A percentile compares a stretch with the other conserved stretches of the same genome.
phyloP scores from a whole-genome alignment of 1,140 invertebrate genomes.

The Pantala flavescens region DNA sequence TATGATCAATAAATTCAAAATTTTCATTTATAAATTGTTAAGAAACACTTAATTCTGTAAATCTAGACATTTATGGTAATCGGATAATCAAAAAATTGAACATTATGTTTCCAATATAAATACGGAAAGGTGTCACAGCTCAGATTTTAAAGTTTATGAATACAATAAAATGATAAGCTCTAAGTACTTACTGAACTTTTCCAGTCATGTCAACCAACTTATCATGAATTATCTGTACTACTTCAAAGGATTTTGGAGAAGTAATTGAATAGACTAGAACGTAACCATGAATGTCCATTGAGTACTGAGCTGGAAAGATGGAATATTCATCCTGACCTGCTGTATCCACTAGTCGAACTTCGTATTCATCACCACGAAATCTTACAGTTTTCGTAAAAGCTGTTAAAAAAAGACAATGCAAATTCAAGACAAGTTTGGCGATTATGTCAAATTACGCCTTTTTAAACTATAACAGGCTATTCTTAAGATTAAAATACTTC shows the following conservation, averaged over 20 bases:
- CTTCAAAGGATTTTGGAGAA: conserved; percentile 92
- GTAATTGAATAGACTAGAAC: conserved; percentile 96
- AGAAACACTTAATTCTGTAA: too few relatives aligned
- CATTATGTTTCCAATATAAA: neutral
- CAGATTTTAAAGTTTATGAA: neutral
- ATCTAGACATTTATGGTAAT: too few relatives aligned
- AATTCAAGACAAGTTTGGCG: too few relatives aligned
- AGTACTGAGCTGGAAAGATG: conserved; percentile 94
- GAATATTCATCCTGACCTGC: conserved; percentile 98
- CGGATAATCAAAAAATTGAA: too few relatives aligned
- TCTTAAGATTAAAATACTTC: too few relatives aligned
- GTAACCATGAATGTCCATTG: conserved; percentile 97
- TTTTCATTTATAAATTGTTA: too few relatives aligned
- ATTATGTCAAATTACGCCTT: too few relatives aligned
- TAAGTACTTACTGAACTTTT: conserved; percentile 76
- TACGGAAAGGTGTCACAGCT: neutral
- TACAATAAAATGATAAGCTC: neutral
- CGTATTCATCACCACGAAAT: conserved; percentile 88
- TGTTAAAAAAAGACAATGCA: conserved; percentile 31
- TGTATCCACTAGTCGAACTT: conserved; percentile 89
- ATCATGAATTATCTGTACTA: conserved; percentile 92
- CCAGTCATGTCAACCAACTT: conserved; percentile 93
- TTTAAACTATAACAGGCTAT: too few relatives aligned
- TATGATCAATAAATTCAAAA: too few relatives aligned
- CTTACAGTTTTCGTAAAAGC: conserved; percentile 85